Evolutionary conservation across 1,140 invertebrate genomes (phyloP).

Genomic region (Micrasema minimum): DNA sequence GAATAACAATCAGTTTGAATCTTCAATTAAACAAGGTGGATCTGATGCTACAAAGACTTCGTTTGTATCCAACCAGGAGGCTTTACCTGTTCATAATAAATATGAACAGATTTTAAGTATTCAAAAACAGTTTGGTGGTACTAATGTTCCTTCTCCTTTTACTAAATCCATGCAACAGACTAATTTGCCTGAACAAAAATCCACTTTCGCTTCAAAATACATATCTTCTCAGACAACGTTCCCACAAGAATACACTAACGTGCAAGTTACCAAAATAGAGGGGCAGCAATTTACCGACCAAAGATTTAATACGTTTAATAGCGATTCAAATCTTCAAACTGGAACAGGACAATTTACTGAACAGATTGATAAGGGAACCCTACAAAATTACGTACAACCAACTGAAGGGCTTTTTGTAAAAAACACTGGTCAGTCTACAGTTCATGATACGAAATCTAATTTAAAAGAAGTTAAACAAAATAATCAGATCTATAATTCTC

Average conservation of each 20-base stretch:
- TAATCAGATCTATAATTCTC: background rate
- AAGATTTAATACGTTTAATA: background rate
- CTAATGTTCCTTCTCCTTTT: conserved; percentile 29
- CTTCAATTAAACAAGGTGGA: conserved; percentile 1
- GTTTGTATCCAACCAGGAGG: background rate
- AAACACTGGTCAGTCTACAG: background rate
- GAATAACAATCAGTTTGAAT: conserved; percentile 2
- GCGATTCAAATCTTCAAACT: conserved; percentile 20
- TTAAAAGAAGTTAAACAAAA: background rate
- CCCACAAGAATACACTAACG: background rate
- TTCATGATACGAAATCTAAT: background rate
- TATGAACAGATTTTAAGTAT: conserved; percentile 29
- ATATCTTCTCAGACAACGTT: conserved; percentile 1
- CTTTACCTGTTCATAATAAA: conserved; percentile 19
- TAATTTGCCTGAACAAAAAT: background rate
- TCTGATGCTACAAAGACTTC: background rate
- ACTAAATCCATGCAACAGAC: background rate
- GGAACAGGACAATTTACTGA: background rate
- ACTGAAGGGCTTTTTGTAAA: background rate
- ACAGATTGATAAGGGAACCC: conserved; percentile 6
- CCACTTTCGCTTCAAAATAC: background rate
- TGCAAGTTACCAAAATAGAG: conserved; percentile 8
- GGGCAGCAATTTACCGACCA: conserved; percentile 1
- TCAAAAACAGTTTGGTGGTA: conserved; percentile 30
- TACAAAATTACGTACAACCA: conserved; percentile 9